These are phyloP conservation scores for Peucedramus taeniatus DNA, from an alignment of 2,113 vertebrate species.

Conservation along the genomic window DNA sequence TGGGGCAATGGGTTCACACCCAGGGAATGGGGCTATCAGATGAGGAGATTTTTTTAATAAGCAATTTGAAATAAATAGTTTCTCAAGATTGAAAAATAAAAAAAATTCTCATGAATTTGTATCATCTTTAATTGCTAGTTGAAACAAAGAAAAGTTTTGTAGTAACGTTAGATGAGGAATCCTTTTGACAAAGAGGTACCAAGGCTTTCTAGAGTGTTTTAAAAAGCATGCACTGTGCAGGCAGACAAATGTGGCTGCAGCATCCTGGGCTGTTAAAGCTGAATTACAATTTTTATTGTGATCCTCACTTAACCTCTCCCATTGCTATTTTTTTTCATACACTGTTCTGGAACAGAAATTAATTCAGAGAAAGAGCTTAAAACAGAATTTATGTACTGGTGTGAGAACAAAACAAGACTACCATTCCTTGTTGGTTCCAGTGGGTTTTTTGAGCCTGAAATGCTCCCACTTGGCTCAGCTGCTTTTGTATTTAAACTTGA, in stretches of 20 bases:
- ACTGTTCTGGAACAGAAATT: background rate
- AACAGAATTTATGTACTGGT: background rate
- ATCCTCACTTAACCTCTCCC: background rate
- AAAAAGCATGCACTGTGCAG: background rate
- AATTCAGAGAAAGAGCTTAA: background rate
- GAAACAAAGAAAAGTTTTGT: background rate
- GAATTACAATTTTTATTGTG: background rate
- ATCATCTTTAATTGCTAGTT: background rate
- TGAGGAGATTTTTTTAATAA: background rate
- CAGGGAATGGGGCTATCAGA: background rate
- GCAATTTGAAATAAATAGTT: background rate
- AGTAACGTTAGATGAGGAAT: background rate
- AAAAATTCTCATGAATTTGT: background rate
- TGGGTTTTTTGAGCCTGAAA: background rate
- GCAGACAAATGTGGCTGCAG: background rate
- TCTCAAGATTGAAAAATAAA: background rate
- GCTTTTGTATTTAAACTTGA: conserved; percentile 5
- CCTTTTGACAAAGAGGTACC: background rate
- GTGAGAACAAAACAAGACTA: background rate
- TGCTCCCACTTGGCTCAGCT: background rate
- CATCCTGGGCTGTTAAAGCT: background rate
- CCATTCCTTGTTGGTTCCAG: background rate
- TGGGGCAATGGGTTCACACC: background rate
- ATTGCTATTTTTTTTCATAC: background rate
- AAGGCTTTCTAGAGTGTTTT: background rate